These are phyloP conservation scores for Trachelus stipa DNA, from an alignment of 2,888 invertebrate genomes.

Conservation along the genomic window DNA sequence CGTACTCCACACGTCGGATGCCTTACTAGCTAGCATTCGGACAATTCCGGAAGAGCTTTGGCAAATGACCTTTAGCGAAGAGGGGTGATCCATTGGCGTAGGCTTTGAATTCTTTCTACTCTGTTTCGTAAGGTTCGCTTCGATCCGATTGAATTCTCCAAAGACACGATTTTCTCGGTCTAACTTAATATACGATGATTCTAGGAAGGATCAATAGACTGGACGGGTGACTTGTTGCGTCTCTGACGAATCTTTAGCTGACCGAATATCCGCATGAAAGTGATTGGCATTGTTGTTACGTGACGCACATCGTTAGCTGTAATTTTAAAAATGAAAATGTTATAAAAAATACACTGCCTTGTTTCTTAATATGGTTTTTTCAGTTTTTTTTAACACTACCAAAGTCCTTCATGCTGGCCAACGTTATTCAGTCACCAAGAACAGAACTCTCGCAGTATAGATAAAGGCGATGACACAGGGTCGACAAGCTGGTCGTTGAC, in stretches of 20 bases:
- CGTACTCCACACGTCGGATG: not conserved
- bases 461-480: not conserved
- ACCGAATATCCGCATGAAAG: not conserved
- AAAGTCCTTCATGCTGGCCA: not conserved
- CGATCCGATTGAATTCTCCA: not conserved
- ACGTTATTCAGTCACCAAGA: not conserved
- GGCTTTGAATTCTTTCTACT: not conserved
- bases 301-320: not conserved
- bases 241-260: not conserved
- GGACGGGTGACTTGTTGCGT: not conserved
- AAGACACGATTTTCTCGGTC: not conserved
- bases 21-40: not conserved
- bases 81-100: not conserved
- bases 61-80: not conserved
- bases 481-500: not conserved
- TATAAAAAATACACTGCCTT: not conserved
- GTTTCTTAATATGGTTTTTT: not conserved
- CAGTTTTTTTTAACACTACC: not conserved
- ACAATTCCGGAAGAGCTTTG: not conserved
- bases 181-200: not conserved
- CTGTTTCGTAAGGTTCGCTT: not conserved
- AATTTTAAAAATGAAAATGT: not conserved
- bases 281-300: not conserved
- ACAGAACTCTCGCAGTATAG: not conserved
- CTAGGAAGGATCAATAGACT: not conserved